phyloP scores from a whole-genome alignment of 2,888 invertebrate genomes.

The Zootermopsis nevadensis region DNA sequence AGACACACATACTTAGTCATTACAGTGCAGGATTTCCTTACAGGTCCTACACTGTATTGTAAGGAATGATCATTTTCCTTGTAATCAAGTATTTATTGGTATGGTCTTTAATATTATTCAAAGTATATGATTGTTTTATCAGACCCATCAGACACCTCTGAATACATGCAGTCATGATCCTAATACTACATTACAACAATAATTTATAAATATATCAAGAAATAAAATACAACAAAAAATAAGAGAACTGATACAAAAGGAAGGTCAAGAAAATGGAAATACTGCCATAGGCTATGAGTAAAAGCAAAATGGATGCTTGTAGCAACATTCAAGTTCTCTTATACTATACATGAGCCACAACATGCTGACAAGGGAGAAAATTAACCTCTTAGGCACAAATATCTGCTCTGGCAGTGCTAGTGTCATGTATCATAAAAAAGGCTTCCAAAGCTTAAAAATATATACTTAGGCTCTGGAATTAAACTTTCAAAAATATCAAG shows the following conservation, averaged over 20 bases:
- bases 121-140: not conserved
- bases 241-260: no score
- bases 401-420: conserved; percentile 3
- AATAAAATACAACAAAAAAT: no score
- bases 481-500: conserved; percentile 2
- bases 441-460: not conserved
- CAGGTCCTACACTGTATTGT: no score
- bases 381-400: not conserved
- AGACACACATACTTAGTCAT: no score
- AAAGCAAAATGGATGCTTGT: no score
- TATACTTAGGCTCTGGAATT: not conserved
- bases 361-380: not conserved
- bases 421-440: not conserved
- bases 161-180: not conserved
- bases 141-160: not conserved
- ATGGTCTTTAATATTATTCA: not conserved
- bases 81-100: not conserved
- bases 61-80: not conserved
- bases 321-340: no score
- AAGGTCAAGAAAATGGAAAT: no score
- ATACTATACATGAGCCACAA: not conserved
- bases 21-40: no score
- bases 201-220: not conserved
- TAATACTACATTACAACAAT: not conserved
- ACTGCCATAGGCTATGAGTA: no score